Percentiles rank a stretch among this genome's conserved stretches.
Conservation (phyloP, 2,888 invertebrate genomes). For the Synanthedon tipuliformis region DNA sequence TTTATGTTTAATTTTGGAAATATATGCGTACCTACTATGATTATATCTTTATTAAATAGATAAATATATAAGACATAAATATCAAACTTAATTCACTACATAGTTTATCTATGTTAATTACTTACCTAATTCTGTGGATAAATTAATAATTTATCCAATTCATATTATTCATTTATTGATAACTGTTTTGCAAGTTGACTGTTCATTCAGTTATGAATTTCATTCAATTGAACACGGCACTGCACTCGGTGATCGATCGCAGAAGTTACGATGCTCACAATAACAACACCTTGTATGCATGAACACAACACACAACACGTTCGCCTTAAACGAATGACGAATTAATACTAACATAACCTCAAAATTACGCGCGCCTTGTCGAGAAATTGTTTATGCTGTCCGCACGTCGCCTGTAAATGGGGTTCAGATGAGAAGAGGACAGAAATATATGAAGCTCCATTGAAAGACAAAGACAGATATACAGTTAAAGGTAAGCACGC, state of each 20-base stretch:
- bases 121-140: conserved; percentile 3
- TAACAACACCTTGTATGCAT: conserved; percentile 16
- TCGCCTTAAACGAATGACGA: conserved; percentile 46
- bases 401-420: conserved; percentile 41
- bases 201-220: conserved; percentile 15
- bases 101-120: neutral
- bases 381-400: conserved; percentile 61
- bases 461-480: conserved; percentile 30
- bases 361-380: conserved; percentile 54
- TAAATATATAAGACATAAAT: no score
- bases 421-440: conserved; percentile 45
- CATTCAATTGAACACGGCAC: conserved; percentile 24
- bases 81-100: no score
- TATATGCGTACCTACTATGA: no score
- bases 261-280: conserved; percentile 35
- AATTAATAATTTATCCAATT: conserved; percentile 26
- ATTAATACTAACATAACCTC: conserved; percentile 67
- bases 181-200: conserved; percentile 24
- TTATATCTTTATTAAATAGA: no score
- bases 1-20: no score
- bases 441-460: conserved; percentile 19
- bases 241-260: conserved; percentile 54
- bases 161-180: conserved; percentile 8
- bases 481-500: conserved; percentile 27
- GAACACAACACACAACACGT: conserved; percentile 26